Conservation (phyloP, 2,888 invertebrate genomes). For the Macrophya alboannulata region DNA sequence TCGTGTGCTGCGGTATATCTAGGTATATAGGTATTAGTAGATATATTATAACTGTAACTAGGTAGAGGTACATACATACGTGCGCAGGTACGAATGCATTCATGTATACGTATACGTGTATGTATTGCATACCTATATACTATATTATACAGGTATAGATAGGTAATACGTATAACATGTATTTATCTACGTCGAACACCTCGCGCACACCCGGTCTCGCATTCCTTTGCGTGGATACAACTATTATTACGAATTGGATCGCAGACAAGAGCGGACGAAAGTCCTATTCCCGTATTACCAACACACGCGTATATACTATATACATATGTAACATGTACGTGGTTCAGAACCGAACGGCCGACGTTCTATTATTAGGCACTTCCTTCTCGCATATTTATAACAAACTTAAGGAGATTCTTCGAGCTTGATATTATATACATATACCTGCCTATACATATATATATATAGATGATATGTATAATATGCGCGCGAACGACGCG, state of each 20-base stretch:
- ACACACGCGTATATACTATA: background rate
- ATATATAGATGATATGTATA: background rate
- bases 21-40: background rate
- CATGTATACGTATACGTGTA: background rate
- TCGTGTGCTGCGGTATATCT: background rate
- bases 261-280: conserved; percentile 66
- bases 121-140: background rate
- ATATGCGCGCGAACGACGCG: background rate
- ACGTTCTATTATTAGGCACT: conserved; percentile 74
- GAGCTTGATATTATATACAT: conserved; percentile 17
- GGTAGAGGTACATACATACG: background rate
- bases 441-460: background rate
- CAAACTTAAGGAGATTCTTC: conserved; percentile 39
- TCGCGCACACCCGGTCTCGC: conserved; percentile 59
- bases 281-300: conserved; percentile 58
- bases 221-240: conserved; percentile 64
- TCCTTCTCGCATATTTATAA: conserved; percentile 75
- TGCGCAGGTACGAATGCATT: background rate
- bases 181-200: background rate
- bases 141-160: background rate
- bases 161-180: background rate
- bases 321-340: background rate
- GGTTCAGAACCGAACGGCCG: conserved; percentile 59
- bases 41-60: conserved; percentile 16
- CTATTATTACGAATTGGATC: conserved; percentile 72